Base-by-base conservation (phyloP, 2,113 vertebrate species). In the Diglossa brunneiventris region DNA sequence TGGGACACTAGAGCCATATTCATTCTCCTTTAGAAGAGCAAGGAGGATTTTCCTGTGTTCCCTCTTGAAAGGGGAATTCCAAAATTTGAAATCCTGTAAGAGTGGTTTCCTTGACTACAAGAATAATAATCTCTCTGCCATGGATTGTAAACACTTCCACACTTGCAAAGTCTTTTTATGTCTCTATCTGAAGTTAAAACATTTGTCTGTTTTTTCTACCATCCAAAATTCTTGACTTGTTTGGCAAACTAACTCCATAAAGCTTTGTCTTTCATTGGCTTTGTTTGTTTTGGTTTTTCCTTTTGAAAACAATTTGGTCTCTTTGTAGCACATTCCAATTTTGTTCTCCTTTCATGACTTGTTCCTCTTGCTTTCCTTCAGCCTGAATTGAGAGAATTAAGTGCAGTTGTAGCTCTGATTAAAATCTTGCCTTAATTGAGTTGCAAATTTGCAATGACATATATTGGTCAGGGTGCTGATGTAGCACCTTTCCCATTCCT, bases 381-480 rank as follows among this genome's bases (percentile, higher is more conserved):
- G 68, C 75, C 67, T 79, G 73, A 68, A 11, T 72, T 42, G 69
- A 83, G n/a, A 64, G 42, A 94, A 94, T 92, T 74, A 83, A 93
- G 44, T 92, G n/a, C 80, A 94, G 64, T 86, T 89, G 80, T 74
- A 87, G 61, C n/a, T 68, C 61, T 70, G 73, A 87, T 94, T 90
- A 87, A 87, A 96, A 91, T 92, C 73, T 93, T 72, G 35, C 27
- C 35, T 83, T 92, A 93, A 94, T 13, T 92, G 76, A 94, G 80
- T 83, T 92, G 73, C 83, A 92, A 94, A 94, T 95, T 94, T 58
- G 56, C 58, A 80, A 31, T 92, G 95, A 94, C 91, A 92, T 70
- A 28, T 67, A 63, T 16, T 94, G 89, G 89, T 89, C 76, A 81
- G 73, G 26, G 44, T 81, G 89, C 86, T 22, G 12, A 52, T 90